These are phyloP conservation scores for Zoroaster sp. DNA, from an alignment of 53 echinoderm and acorn worm genomes.

Conservation along the genomic window DNA sequence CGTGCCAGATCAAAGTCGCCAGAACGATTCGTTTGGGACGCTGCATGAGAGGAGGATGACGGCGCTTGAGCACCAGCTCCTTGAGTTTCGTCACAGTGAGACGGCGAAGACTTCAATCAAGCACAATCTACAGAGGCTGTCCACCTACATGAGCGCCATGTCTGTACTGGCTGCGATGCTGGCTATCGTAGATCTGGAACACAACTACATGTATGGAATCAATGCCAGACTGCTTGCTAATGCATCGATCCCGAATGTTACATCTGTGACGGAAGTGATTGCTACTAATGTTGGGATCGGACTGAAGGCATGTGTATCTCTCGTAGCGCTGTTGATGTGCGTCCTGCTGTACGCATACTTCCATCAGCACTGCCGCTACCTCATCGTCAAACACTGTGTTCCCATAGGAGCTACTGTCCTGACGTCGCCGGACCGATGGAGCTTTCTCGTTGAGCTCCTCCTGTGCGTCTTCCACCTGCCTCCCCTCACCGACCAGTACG, in stretches of 20 bases:
- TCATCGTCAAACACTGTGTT: slow-evolving; percentile 62
- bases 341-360: slow-evolving; percentile 51
- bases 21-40: neutral
- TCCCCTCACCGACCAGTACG: slow-evolving; percentile 26
- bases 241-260: neutral
- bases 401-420: slow-evolving; percentile 55
- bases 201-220: neutral
- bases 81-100: slow-evolving; percentile 38
- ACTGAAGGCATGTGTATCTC: slow-evolving; percentile 16
- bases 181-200: slow-evolving; percentile 33
- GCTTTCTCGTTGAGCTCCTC: slow-evolving; percentile 53
- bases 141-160: slow-evolving; percentile 4
- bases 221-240: neutral
- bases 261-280: neutral
- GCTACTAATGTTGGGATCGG: neutral
- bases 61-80: slow-evolving; percentile 20
- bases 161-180: slow-evolving; percentile 12
- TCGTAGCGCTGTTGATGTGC: slow-evolving; percentile 3
- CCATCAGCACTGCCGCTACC: slow-evolving; percentile 46
- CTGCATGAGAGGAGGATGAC: slow-evolving; percentile 31
- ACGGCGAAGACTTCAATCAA: slow-evolving; percentile 41
- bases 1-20: neutral
- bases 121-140: neutral
- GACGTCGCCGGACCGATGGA: slow-evolving; percentile 32
- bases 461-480: slow-evolving; percentile 62